Evolutionary conservation across 1,140 invertebrate genomes (phyloP).

Genomic region (Chironomus tepperi): DNA sequence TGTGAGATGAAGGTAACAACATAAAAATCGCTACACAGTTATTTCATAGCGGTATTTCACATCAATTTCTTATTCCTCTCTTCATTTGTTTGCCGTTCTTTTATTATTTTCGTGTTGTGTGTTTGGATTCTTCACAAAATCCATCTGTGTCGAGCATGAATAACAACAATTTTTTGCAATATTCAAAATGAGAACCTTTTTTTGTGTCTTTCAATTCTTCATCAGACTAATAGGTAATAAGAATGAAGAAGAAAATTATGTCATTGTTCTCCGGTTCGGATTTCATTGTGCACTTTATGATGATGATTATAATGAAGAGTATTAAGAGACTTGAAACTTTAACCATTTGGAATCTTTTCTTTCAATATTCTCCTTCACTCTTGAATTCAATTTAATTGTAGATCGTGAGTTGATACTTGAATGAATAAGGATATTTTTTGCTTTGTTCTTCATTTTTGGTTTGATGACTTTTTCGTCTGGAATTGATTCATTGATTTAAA

Average conservation of each 20-base stretch:
- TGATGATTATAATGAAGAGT: too few species aligned
- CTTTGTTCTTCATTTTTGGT: too few species aligned
- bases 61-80: background rate
- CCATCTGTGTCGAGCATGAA: background rate
- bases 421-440: too few species aligned
- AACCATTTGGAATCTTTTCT: too few species aligned
- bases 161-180: background rate
- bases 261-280: background rate
- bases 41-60: conserved; percentile 18
- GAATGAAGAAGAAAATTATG: background rate
- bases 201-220: too few species aligned
- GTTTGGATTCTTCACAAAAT: background rate
- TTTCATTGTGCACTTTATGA: background rate
- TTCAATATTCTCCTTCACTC: too few species aligned
- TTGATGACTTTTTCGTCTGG: too few species aligned
- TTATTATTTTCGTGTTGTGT: background rate
- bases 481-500: too few species aligned
- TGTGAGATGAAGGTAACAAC: background rate
- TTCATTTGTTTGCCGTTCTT: background rate
- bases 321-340: too few species aligned
- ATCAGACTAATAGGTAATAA: background rate
- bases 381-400: too few species aligned
- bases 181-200: background rate
- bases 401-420: too few species aligned
- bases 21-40: conserved; percentile 19